Conservation (phyloP, 2,888 invertebrate genomes). For the Himalopsyche japonica region DNA sequence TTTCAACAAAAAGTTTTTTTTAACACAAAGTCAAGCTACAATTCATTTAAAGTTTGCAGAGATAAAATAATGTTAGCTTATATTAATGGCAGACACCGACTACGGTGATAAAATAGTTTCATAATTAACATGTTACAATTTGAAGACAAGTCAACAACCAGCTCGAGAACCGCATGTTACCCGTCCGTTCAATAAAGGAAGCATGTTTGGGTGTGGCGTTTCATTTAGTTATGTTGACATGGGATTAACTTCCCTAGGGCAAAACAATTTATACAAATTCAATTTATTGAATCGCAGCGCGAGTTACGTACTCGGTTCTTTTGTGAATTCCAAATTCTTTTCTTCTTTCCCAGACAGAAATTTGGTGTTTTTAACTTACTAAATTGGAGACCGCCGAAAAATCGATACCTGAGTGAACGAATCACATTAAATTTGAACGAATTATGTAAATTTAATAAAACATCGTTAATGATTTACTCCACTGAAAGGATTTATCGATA, state of each 20-base stretch:
- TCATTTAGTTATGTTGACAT: constrained; percentile 4
- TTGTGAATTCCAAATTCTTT: not conserved
- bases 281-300: not conserved
- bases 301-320: not conserved
- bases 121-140: too few relatives aligned
- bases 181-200: not conserved
- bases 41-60: too few relatives aligned
- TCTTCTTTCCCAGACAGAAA: not conserved
- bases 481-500: too few relatives aligned
- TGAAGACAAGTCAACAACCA: too few relatives aligned
- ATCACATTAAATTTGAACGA: not conserved
- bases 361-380: not conserved
- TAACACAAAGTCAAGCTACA: too few relatives aligned
- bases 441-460: too few relatives aligned
- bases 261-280: not conserved
- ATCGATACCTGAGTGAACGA: not conserved
- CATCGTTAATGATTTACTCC: too few relatives aligned
- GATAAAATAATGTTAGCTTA: too few relatives aligned
- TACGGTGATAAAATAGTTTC: too few relatives aligned
- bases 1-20: too few relatives aligned
- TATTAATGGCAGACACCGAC: too few relatives aligned
- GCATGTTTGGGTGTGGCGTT: not conserved
- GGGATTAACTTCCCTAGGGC: constrained; percentile 2
- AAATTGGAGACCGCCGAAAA: not conserved
- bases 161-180: not conserved